These are phyloP conservation scores for Lissocephala sabroskyi DNA, from an alignment of 2,888 invertebrate species.

Conservation along the genomic window DNA sequence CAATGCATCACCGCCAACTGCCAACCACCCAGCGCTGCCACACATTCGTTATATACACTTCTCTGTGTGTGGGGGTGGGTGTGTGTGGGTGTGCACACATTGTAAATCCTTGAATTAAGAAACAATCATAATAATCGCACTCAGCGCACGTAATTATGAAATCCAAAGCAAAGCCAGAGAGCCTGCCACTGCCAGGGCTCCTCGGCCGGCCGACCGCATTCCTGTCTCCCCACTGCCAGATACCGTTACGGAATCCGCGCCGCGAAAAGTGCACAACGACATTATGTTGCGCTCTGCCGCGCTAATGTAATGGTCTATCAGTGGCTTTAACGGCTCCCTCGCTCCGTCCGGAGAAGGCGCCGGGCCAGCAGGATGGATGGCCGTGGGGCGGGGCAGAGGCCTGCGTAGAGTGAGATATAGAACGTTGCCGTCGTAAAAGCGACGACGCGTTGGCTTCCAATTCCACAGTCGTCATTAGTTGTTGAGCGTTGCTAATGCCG, in stretches of 20 bases:
- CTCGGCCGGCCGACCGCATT: neutral
- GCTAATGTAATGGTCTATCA: slow-evolving; percentile 54
- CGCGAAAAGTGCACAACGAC: slow-evolving; percentile 54
- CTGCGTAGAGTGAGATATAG: neutral
- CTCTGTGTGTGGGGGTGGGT: no score
- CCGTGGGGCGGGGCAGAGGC: no score
- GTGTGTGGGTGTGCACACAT: slow-evolving; percentile 15
- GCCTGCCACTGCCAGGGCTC: slow-evolving; percentile 9
- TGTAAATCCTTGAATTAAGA: slow-evolving; percentile 59
- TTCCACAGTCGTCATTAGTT: slow-evolving; percentile 44
- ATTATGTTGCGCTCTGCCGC: slow-evolving; percentile 55
- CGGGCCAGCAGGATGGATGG: slow-evolving; percentile 16
- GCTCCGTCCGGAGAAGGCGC: no score
- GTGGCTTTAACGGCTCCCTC: slow-evolving; percentile 30
- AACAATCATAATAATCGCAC: slow-evolving; percentile 63
- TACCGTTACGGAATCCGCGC: slow-evolving; percentile 11
- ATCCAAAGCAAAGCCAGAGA: slow-evolving; percentile 21
- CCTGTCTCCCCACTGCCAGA: neutral
- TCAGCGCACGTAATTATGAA: slow-evolving; percentile 56
- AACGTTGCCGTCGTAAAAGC: neutral
- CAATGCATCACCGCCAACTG: slow-evolving; percentile 21
- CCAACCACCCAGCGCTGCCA: slow-evolving; percentile 8
- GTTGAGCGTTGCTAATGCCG: slow-evolving; percentile 44
- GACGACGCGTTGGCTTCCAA: slow-evolving; percentile 17
- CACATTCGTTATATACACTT: no score